A percentile compares a stretch with the other conserved stretches of the same genome.
These are phyloP conservation scores for Ivindomyrus marchei DNA, from an alignment of 2,113 vertebrate species.

Conservation along the genomic window DNA sequence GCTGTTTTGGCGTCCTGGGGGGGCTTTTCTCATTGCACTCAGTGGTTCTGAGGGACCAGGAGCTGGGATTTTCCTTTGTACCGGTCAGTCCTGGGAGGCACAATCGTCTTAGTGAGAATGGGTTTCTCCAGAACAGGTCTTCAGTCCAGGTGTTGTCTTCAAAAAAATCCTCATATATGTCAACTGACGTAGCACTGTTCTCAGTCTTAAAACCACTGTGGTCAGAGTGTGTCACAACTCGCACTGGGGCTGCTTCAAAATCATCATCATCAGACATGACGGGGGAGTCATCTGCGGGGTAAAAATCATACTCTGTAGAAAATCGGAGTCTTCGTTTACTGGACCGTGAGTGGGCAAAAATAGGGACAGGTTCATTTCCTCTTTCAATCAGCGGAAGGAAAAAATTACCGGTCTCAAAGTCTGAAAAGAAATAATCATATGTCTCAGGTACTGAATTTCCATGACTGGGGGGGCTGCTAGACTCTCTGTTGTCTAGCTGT, in stretches of 20 bases:
- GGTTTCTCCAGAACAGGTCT: conserved; percentile 39
- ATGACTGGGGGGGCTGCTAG: conserved; percentile 17
- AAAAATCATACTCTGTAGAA: conserved; percentile 63
- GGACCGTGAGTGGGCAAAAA: conserved; percentile 52
- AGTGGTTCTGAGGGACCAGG: conserved; percentile 34
- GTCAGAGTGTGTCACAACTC: conserved; percentile 30
- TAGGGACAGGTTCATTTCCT: conserved; percentile 45
- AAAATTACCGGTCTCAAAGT: conserved; percentile 35
- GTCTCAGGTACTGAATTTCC: conserved; percentile 55
- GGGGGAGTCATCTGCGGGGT: conserved; percentile 48
- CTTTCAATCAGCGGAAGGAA: conserved; percentile 29
- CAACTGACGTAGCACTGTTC: conserved; percentile 38
- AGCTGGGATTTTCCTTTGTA: conserved; percentile 26
- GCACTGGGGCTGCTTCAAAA: conserved; percentile 29
- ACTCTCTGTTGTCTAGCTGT: not conserved
- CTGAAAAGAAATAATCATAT: conserved; percentile 66
- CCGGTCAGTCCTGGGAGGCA: conserved; percentile 42
- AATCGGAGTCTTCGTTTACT: conserved; percentile 54
- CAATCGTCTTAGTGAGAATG: conserved; percentile 39
- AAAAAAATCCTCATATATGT: conserved; percentile 57
- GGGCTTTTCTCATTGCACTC: not conserved
- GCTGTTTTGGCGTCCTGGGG: not conserved
- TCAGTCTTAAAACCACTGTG: not conserved
- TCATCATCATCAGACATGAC: conserved; percentile 27
- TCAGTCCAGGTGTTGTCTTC: conserved; percentile 18